Conservation (phyloP, 2,888 invertebrate genomes). For the Microctonus hyperodae region DNA sequence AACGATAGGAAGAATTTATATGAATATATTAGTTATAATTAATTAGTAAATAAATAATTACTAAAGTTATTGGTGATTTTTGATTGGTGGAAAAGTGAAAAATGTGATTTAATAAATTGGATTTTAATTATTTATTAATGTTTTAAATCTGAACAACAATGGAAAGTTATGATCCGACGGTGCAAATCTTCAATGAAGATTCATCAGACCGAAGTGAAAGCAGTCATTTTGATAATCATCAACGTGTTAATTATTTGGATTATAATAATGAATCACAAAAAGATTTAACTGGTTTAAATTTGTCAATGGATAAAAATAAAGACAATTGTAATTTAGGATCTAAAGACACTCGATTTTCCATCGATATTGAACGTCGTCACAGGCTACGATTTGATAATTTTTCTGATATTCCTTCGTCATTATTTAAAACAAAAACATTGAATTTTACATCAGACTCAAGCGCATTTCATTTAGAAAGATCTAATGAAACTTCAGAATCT, state of each 20-base stretch:
- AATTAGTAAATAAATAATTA: too few species aligned
- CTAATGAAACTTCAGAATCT: conserved; percentile 35
- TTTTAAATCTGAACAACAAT: conserved; percentile 35
- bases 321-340: conserved; percentile 35
- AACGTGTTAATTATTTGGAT: conserved; percentile 51
- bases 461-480: conserved; percentile 43
- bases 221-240: conserved; percentile 50
- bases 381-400: conserved; percentile 44
- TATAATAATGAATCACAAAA: conserved; percentile 43
- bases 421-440: conserved; percentile 48
- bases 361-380: conserved; percentile 32
- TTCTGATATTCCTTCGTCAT: conserved; percentile 42
- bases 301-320: conserved; percentile 44
- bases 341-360: conserved; percentile 42
- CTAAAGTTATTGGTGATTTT: too few species aligned
- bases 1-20: too few species aligned
- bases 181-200: conserved; percentile 45
- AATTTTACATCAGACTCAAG: conserved; percentile 37
- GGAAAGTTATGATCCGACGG: conserved; percentile 49
- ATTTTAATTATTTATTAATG: neutral
- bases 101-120: neutral
- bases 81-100: conserved; percentile 2
- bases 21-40: too few species aligned
- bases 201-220: conserved; percentile 50
- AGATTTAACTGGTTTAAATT: conserved; percentile 46